These are phyloP conservation scores for Hippoglossus stenolepis DNA, from an alignment of 2,113 vertebrate species.

Conservation along the genomic window DNA sequence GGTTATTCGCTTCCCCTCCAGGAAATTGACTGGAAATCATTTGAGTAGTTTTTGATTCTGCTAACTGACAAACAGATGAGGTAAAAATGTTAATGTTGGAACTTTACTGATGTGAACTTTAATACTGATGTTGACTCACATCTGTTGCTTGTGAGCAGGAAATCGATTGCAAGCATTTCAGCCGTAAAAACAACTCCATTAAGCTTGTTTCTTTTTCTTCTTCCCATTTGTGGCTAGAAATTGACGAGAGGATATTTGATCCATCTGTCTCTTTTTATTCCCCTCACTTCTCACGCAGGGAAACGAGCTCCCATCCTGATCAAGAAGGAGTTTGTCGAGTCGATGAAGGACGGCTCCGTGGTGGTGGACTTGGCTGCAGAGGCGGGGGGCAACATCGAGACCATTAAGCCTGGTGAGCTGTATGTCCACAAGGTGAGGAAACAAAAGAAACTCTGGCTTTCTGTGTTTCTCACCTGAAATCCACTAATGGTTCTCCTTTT, in stretches of 20 bases:
- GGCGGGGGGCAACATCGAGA: constrained; percentile 82
- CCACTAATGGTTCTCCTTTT: not conserved
- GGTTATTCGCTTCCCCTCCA: too few relatives aligned
- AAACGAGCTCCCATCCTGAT: constrained; percentile 77
- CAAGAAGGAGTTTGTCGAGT: constrained; percentile 76
- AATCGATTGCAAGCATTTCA: not conserved
- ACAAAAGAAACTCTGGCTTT: not conserved
- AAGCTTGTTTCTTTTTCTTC: not conserved
- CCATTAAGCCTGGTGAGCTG: constrained; percentile 73
- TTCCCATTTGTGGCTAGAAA: not conserved
- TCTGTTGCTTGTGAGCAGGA: not conserved
- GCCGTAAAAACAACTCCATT: not conserved
- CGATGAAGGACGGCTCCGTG: constrained; percentile 78
- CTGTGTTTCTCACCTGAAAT: not conserved
- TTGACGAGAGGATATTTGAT: not conserved
- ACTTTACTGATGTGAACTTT: not conserved
- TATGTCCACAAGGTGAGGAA: constrained; percentile 71
- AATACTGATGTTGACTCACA: not conserved
- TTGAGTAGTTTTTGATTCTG: too few relatives aligned
- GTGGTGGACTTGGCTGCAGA: constrained; percentile 81
- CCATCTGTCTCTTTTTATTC: not conserved
- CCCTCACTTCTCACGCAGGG: constrained; percentile 41
- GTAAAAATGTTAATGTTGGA: not conserved
- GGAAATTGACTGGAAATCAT: too few relatives aligned
- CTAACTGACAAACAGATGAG: too few relatives aligned